Base-by-base conservation (phyloP, 1,140 invertebrate genomes). In the Drosophila takahashii region DNA sequence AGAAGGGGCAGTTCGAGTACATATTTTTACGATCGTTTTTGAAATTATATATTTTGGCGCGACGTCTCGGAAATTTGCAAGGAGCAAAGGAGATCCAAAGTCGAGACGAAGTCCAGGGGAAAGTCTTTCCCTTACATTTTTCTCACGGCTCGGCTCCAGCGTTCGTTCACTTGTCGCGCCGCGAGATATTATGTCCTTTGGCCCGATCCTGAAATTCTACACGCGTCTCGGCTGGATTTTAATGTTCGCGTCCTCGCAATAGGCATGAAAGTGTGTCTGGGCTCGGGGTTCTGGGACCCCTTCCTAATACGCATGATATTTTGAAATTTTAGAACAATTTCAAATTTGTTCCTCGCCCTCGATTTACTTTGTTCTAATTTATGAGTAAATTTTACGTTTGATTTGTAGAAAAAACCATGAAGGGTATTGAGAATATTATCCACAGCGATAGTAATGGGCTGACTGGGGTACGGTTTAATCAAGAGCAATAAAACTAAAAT, bases 61-160 rank as follows among this genome's bases (percentile, higher is more conserved):
- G 61, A n/a, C 70, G 70, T 78, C 75, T 87, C 32, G 83, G 69
- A 61, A 86, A 69, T 87, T 87, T 52, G 81, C 81, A 47, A 78
- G 57, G 13, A 59, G 45, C 37, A 9, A 15, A 27, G 37, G 1
- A 36, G 57, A 59, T 59, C 57, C 61, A 64, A 11, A 11, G 61
- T 47, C 41, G 32, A 9, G 59, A 51, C 59, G 10, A 7, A 15
- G 34, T 36, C 32, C 16, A 34, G 72, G 67, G 45, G 74, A 84
- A 85, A 84, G 73, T 42, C 47, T 70, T 74, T 59, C 15, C 7
- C n/a, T 27, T 1, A 9, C 18, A 54, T 53, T 78, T 74, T 86
- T 86, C 81, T 87, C 81, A 86, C 83, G 79, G 58, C 74, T 26
- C 15, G 71, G 48, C 70, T 67, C 27, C 44, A 62, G 72, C 26